Conservation (phyloP, 2,113 vertebrate species). For the Leuciscus idus region DNA sequence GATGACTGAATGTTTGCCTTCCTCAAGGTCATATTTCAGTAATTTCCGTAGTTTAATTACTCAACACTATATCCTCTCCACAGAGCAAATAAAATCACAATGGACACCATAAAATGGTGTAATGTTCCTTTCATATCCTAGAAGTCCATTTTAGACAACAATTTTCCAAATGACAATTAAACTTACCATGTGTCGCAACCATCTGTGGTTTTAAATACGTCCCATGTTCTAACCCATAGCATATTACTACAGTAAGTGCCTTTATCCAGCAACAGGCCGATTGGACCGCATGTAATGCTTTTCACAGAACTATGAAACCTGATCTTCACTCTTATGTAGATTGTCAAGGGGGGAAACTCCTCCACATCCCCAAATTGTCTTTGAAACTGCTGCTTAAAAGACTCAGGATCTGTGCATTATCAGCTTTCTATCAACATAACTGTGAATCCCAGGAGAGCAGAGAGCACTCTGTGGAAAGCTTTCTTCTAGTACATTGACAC, state of each 20-base stretch:
- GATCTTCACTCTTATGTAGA: constrained; percentile 3
- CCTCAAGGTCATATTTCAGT: constrained; percentile 57
- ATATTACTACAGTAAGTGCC: background rate
- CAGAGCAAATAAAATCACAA: constrained; percentile 33
- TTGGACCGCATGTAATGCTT: background rate
- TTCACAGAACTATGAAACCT: background rate
- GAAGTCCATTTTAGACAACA: background rate
- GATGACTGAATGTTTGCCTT: constrained; percentile 69
- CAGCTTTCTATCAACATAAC: background rate
- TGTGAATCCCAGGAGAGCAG: background rate
- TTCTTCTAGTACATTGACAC: constrained; percentile 10
- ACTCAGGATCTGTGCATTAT: background rate
- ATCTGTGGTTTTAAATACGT: background rate
- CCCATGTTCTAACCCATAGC: background rate
- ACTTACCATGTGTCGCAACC: background rate
- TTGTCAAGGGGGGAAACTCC: background rate
- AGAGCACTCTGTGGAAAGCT: constrained; percentile 3
- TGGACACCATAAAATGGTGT: background rate
- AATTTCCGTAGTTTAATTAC: constrained; percentile 28
- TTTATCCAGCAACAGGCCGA: background rate
- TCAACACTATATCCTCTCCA: background rate
- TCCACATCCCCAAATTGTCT: background rate
- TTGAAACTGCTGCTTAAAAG: constrained; percentile 1
- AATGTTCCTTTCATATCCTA: constrained; percentile 24
- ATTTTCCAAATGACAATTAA: background rate